phyloP scores from a whole-genome alignment of 30 jellyfish, hydroid and myxozoan species.

The Hydra vulgaris region DNA sequence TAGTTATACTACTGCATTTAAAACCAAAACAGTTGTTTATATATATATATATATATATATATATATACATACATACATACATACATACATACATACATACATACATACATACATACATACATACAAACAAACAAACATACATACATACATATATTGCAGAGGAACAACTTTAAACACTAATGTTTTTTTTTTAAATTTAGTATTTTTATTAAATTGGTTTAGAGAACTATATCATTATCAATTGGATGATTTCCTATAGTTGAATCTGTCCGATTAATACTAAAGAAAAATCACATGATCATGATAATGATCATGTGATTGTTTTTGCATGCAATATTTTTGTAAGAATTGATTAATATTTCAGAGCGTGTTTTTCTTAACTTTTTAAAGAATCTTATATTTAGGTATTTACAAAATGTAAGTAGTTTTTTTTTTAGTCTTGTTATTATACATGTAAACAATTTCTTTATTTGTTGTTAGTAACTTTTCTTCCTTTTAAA shows the following conservation, averaged over 20 bases:
- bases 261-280: too few relatives aligned
- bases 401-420: constrained; percentile 92
- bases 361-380: neutral
- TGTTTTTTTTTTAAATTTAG: neutral
- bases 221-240: neutral
- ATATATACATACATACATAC: neutral
- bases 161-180: too few relatives aligned
- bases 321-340: neutral
- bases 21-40: too few relatives aligned
- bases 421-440: constrained; percentile 12
- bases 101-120: neutral
- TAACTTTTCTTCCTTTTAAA: neutral
- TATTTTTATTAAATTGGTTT: neutral
- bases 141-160: neutral
- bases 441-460: neutral
- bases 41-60: too few relatives aligned
- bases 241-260: too few relatives aligned
- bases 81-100: neutral
- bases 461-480: neutral
- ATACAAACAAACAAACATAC: neutral
- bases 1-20: too few relatives aligned
- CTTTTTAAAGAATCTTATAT: constrained; percentile 56
- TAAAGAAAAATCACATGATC: too few relatives aligned
- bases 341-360: too few relatives aligned
- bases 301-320: neutral